These are phyloP conservation scores for Labeo catla DNA, from an alignment of 2,113 vertebrate species.

Conservation along the genomic window DNA sequence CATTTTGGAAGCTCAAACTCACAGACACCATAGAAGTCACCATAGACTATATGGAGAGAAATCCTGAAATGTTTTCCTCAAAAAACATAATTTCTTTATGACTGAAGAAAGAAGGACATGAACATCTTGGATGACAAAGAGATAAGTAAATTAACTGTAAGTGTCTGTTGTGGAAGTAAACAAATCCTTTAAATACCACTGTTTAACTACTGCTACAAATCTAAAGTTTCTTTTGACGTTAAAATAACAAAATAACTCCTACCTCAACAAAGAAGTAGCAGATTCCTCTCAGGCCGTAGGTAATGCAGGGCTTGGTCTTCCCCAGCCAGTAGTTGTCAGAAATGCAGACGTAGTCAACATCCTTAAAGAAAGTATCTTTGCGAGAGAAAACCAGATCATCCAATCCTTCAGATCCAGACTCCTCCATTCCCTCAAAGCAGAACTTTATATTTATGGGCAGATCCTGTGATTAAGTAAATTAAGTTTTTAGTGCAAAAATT, in stretches of 20 bases:
- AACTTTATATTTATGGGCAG: constrained; percentile 95
- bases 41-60: no score
- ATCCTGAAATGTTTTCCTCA: no score
- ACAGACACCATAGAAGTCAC: no score
- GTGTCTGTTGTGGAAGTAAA: no score
- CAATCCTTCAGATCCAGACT: constrained; percentile 93
- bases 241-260: neutral
- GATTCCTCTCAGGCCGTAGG: constrained; percentile 92
- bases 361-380: constrained; percentile 89
- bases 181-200: neutral
- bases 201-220: neutral
- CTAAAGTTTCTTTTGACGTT: neutral
- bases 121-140: no score
- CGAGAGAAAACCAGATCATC: constrained; percentile 87
- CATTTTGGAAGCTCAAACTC: no score
- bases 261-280: constrained; percentile 93
- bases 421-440: constrained; percentile 98
- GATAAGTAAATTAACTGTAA: no score
- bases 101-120: no score
- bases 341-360: constrained; percentile 93
- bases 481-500: neutral
- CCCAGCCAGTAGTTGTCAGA: constrained; percentile 99
- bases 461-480: constrained; percentile 73
- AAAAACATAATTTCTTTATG: no score
- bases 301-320: constrained; percentile 95